Evolutionary conservation across 35 echinoderm and acorn worm species (phyloP).

Genomic region (Ptychodera flava): DNA sequence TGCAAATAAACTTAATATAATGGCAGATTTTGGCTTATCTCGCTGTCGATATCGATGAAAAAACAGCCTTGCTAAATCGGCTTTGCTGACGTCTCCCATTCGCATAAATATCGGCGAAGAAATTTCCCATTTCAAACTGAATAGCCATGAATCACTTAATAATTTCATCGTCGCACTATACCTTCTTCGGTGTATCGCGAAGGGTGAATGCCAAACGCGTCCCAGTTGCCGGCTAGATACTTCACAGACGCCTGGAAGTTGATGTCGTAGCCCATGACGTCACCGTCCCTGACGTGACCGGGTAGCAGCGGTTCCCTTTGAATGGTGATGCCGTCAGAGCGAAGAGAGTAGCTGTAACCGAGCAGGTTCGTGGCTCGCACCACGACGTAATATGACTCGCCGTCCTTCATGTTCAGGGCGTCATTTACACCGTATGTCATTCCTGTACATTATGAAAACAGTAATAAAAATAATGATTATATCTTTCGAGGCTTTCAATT

Average conservation of each 20-base stretch:
- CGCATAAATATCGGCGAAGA: too few species aligned
- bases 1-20: too few species aligned
- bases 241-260: constrained; percentile 19
- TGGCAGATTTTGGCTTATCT: too few species aligned
- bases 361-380: constrained; percentile 36
- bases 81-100: too few species aligned
- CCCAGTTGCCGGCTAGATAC: constrained; percentile 32
- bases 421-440: constrained; percentile 9
- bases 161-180: too few species aligned
- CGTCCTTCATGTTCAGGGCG: constrained; percentile 19
- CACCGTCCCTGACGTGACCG: constrained; percentile 33
- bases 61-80: too few species aligned
- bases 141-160: too few species aligned
- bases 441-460: too few species aligned
- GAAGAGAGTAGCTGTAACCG: not conserved
- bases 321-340: constrained; percentile 27
- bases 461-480: too few species aligned
- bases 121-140: too few species aligned
- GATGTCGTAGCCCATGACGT: constrained; percentile 21
- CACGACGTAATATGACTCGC: constrained; percentile 27
- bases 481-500: too few species aligned
- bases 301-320: constrained; percentile 28
- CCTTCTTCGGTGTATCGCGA: not conserved
- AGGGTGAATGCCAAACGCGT: constrained; percentile 24
- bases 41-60: too few species aligned